phyloP scores from a whole-genome alignment of 2,113 vertebrate genomes.

The Charadrius vociferus region DNA sequence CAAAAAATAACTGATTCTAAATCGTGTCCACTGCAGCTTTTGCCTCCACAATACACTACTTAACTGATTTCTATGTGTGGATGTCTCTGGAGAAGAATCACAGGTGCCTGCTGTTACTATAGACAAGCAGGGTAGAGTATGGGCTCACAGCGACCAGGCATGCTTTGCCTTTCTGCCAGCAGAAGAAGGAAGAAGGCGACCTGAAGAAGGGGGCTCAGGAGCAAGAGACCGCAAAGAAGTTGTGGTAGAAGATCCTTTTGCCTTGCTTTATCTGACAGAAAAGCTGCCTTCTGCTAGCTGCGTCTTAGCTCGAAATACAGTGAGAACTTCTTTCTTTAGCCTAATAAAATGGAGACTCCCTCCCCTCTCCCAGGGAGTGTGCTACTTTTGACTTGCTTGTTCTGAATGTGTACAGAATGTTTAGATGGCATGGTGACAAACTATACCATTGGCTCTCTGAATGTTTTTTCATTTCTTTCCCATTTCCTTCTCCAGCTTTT shows the following conservation, averaged over 20 bases:
- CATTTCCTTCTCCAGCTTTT: background rate
- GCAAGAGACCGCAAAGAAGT: background rate
- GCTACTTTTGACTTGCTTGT: rapidly evolving
- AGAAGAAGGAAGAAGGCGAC: background rate
- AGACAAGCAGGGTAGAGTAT: background rate
- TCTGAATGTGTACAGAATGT: background rate
- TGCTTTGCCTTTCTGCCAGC: background rate
- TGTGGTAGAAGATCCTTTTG: background rate
- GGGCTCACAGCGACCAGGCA: rapidly evolving
- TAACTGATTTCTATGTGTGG: background rate
- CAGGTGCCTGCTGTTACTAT: background rate
- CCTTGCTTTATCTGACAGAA: background rate
- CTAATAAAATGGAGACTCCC: background rate
- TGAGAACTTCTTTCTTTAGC: background rate
- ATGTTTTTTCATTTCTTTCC: background rate
- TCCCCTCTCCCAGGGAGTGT: background rate
- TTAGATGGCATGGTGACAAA: background rate
- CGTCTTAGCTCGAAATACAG: background rate
- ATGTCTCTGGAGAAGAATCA: background rate
- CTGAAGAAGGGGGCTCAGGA: background rate
- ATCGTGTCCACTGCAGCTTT: background rate
- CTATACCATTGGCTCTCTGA: background rate
- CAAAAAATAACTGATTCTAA: background rate
- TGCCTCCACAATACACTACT: background rate
- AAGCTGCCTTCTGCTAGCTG: background rate